Evolutionary conservation across 2,797 vertebrate species (phyloP).

Genomic region (Gallirallus australis): DNA sequence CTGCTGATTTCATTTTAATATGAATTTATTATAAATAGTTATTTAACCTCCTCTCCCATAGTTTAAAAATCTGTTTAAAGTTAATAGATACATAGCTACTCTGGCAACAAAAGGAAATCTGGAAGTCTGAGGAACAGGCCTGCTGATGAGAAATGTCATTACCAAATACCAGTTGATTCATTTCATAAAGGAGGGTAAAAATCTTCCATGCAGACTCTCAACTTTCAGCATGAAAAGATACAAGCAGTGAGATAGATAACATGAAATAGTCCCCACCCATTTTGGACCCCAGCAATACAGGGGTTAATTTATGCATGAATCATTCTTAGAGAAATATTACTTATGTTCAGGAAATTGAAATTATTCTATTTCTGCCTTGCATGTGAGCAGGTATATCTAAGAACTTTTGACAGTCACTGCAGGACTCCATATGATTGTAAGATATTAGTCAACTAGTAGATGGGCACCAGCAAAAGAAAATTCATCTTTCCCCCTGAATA

Average conservation of each 20-base stretch:
- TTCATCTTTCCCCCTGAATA: neutral
- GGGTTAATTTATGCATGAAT: neutral
- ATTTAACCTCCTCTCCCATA: neutral
- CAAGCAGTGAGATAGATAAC: neutral
- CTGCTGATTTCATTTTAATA: neutral
- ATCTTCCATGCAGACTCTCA: neutral
- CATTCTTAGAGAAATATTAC: neutral
- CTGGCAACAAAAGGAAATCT: neutral
- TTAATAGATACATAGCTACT: neutral
- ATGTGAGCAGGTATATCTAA: neutral
- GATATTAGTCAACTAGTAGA: neutral
- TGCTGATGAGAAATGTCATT: neutral
- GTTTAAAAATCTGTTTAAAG: neutral
- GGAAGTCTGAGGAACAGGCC: neutral
- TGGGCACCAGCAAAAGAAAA: neutral
- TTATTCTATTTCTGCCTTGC: neutral
- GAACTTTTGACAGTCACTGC: neutral
- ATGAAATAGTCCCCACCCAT: rapidly evolving
- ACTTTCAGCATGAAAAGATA: neutral
- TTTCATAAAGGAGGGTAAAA: neutral
- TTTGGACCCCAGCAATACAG: neutral
- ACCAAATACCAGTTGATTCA: neutral
- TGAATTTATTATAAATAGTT: neutral
- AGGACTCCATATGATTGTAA: neutral
- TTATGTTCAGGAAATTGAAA: neutral